phyloP scores from a whole-genome alignment of 2,888 invertebrate genomes.

The Drosophila fulvimacula region DNA sequence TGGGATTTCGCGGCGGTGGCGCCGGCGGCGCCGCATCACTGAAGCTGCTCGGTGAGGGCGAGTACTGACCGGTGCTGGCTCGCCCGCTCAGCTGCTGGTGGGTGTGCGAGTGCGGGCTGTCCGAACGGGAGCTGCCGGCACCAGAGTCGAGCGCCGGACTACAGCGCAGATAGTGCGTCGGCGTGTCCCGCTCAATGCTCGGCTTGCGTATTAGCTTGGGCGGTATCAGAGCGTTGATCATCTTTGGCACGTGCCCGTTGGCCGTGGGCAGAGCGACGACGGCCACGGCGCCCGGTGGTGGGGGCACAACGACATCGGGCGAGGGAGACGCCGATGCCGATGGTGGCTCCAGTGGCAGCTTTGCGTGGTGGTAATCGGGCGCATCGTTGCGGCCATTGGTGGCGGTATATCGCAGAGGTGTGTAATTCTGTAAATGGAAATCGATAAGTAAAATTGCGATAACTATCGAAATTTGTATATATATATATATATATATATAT shows the following conservation, averaged over 20 bases:
- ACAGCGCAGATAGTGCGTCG: conserved; percentile 89
- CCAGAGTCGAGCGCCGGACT: conserved; percentile 95
- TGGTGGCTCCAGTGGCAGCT: conserved; percentile 82
- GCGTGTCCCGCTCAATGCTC: conserved; percentile 93
- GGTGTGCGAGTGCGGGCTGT: conserved; percentile 92
- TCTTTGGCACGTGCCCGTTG: conserved; percentile 84
- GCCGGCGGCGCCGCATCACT: conserved; percentile 89
- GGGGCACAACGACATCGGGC: conserved; percentile 73
- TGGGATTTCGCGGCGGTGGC: conserved; percentile 90
- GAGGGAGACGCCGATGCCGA: conserved; percentile 78
- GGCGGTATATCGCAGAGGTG: conserved; percentile 82
- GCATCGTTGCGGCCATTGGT: conserved; percentile 82
- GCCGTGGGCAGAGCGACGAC: conserved; percentile 67
- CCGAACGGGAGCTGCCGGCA: conserved; percentile 94
- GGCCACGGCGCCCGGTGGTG: conserved; percentile 63
- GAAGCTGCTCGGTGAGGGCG: conserved; percentile 86
- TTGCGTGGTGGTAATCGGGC: conserved; percentile 83
- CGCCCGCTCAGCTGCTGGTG: conserved; percentile 88
- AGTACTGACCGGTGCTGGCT: conserved; percentile 84
- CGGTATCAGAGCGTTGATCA: conserved; percentile 86
- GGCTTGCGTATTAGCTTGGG: conserved; percentile 94
- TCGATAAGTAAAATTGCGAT: background rate
- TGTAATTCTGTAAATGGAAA: conserved; percentile 77
- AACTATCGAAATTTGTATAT: conserved; percentile 5
- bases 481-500: no score